Evolutionary conservation across 2,888 invertebrate genomes (phyloP).

Genomic region (Urechis unicinctus): DNA sequence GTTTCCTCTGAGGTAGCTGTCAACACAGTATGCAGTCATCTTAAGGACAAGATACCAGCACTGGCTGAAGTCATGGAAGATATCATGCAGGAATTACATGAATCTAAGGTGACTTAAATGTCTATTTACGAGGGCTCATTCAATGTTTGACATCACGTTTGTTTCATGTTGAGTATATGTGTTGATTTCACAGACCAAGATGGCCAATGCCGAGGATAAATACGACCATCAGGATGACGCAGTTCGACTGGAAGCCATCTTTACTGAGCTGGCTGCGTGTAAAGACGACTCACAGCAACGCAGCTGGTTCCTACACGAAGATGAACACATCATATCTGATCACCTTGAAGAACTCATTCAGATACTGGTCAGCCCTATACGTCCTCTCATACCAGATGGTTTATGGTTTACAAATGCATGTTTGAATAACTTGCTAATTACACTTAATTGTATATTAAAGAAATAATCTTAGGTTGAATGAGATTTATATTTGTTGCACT

Average conservation of each 20-base stretch:
- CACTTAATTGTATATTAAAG: no score
- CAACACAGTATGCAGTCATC: conserved; percentile 31
- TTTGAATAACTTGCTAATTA: no score
- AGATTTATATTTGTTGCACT: neutral
- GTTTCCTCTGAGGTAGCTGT: conserved; percentile 34
- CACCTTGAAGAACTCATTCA: conserved; percentile 57
- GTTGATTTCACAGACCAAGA: neutral
- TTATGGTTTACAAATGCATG: no score
- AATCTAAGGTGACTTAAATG: neutral
- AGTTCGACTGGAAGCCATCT: conserved; percentile 72
- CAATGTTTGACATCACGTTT: neutral
- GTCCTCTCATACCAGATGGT: no score
- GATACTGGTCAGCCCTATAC: conserved; percentile 44
- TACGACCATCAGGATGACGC: conserved; percentile 76
- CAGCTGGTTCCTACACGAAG: conserved; percentile 91
- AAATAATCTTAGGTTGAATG: no score
- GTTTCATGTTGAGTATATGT: neutral
- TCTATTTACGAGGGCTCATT: neutral
- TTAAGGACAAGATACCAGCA: conserved; percentile 9
- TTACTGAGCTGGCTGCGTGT: conserved; percentile 76
- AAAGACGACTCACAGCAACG: conserved; percentile 93
- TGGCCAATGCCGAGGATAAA: conserved; percentile 5
- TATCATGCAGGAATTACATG: conserved; percentile 2
- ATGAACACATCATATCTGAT: conserved; percentile 71
- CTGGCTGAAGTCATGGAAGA: conserved; percentile 13